phyloP scores from a whole-genome alignment of 1,140 invertebrate species.

The Leptinotarsa lineolata region DNA sequence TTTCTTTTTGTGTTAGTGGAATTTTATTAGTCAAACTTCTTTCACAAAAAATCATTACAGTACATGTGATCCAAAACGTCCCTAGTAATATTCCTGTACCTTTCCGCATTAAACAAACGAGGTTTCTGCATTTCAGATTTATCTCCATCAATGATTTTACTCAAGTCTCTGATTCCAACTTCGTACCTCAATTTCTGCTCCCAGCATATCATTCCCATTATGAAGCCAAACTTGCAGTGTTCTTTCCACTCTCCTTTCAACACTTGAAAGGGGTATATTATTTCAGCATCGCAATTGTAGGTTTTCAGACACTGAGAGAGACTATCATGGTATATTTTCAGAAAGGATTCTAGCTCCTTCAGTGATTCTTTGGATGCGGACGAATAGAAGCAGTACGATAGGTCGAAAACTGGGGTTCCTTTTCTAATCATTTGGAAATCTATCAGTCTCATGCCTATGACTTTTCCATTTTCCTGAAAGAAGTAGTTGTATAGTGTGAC shows the following conservation, averaged over 20 bases:
- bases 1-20: too few species aligned
- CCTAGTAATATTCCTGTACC: slow-evolving; percentile 6
- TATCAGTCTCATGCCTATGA: slow-evolving; percentile 43
- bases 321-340: slow-evolving; percentile 62
- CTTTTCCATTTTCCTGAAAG: slow-evolving; percentile 22
- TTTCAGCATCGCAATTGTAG: slow-evolving; percentile 55
- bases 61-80: slow-evolving; percentile 18
- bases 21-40: too few species aligned
- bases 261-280: slow-evolving; percentile 56
- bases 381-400: slow-evolving; percentile 64
- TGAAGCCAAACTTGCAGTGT: slow-evolving; percentile 50
- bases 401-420: slow-evolving; percentile 62
- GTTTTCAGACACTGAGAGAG: slow-evolving; percentile 53
- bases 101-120: slow-evolving; percentile 14
- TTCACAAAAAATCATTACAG: slow-evolving; percentile 17
- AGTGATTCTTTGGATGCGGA: slow-evolving; percentile 59
- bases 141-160: slow-evolving; percentile 15
- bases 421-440: slow-evolving; percentile 63
- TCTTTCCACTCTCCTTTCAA: slow-evolving; percentile 53
- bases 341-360: slow-evolving; percentile 54
- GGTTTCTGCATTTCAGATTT: slow-evolving; percentile 9
- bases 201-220: slow-evolving; percentile 25
- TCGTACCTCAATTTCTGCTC: slow-evolving; percentile 29
- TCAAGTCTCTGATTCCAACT: slow-evolving; percentile 10
- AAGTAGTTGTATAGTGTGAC: background rate